Evolutionary conservation across 2,888 invertebrate genomes (phyloP).

Genomic region (Limulus polyphemus): DNA sequence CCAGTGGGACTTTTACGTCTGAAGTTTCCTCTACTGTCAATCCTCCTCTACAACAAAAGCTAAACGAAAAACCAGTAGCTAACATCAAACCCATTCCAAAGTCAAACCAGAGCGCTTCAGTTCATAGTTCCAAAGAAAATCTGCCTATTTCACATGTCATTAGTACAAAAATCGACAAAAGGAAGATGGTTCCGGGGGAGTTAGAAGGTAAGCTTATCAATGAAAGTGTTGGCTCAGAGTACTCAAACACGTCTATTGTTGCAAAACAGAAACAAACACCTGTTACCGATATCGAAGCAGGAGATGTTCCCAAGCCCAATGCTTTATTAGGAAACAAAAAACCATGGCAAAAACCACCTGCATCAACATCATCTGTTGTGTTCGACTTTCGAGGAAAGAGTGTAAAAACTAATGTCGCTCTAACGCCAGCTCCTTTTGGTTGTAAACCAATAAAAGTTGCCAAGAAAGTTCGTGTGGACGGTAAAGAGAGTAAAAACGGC

Average conservation of each 20-base stretch:
- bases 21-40: too few species aligned
- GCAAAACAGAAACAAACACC: too few species aligned
- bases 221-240: background rate
- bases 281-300: background rate
- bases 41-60: too few species aligned
- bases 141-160: too few species aligned
- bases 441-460: constrained; percentile 16
- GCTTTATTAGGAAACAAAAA: background rate
- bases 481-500: constrained; percentile 5
- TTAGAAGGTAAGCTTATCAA: background rate
- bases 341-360: constrained; percentile 6
- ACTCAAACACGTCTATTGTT: background rate
- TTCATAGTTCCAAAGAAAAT: too few species aligned
- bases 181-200: too few species aligned
- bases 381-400: constrained; percentile 25
- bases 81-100: constrained; percentile 8
- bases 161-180: too few species aligned
- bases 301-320: background rate
- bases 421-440: constrained; percentile 23
- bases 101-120: too few species aligned
- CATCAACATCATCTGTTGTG: constrained; percentile 21
- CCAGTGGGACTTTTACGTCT: too few species aligned
- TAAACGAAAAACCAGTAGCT: constrained; percentile 9
- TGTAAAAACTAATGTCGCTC: constrained; percentile 24
- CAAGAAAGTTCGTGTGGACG: constrained; percentile 5